phyloP scores from a whole-genome alignment of 2,113 vertebrate species.

The Copsychus sechellarum region DNA sequence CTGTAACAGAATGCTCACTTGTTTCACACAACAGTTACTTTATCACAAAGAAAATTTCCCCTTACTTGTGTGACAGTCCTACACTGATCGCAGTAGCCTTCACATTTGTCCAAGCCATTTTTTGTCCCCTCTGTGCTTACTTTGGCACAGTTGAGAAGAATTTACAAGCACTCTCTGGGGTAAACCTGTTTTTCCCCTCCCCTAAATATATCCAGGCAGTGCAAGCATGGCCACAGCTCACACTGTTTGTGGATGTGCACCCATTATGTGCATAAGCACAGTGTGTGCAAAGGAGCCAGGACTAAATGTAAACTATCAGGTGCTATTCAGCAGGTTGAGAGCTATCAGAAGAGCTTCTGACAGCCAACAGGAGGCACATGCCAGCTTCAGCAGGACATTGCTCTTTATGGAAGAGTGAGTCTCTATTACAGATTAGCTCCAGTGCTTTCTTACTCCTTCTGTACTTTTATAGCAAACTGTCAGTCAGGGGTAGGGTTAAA shows the following conservation, averaged over 20 bases:
- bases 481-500: not conserved
- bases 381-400: not conserved
- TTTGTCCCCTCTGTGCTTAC: not conserved
- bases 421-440: not conserved
- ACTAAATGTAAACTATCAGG: not conserved
- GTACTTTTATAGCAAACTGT: not conserved
- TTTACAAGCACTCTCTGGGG: not conserved
- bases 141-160: not conserved
- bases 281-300: not conserved
- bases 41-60: not conserved
- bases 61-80: not conserved
- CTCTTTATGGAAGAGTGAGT: not conserved
- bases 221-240: not conserved
- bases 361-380: not conserved
- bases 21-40: not conserved
- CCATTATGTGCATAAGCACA: too few relatives aligned
- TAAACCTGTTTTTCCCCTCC: not conserved
- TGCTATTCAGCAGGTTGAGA: not conserved
- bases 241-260: rapidly evolving
- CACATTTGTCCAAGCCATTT: not conserved
- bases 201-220: not conserved
- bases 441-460: not conserved
- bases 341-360: not conserved
- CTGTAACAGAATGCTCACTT: not conserved
- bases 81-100: not conserved